Conservation (phyloP, 2,888 invertebrate species). For the Phlogophora meticulosa region DNA sequence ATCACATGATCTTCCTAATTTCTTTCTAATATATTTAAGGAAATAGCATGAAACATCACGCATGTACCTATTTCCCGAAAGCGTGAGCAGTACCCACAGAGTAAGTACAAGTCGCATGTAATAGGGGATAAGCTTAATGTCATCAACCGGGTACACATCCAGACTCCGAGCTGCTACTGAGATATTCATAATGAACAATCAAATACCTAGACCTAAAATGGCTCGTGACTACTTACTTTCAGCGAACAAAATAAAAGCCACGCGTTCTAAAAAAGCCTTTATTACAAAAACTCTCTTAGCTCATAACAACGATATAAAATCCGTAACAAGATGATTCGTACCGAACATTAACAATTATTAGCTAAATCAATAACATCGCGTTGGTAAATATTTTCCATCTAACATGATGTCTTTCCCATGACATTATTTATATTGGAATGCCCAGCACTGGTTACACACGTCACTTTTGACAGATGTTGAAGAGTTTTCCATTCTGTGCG, state of each 20-base stretch:
- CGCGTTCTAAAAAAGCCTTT: constrained; percentile 78
- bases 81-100: no score
- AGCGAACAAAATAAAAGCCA: constrained; percentile 54
- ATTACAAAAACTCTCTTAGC: constrained; percentile 85
- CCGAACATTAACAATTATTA: constrained; percentile 73
- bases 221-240: background rate
- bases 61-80: no score
- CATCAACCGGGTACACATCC: no score
- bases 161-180: no score
- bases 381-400: constrained; percentile 69
- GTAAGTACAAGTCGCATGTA: no score
- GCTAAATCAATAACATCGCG: constrained; percentile 69
- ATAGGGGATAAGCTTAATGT: no score
- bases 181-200: no score
- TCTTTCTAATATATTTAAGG: no score
- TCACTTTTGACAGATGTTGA: constrained; percentile 51
- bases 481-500: constrained; percentile 46
- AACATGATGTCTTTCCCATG: constrained; percentile 82
- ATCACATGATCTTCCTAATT: no score
- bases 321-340: constrained; percentile 76
- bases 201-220: background rate
- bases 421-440: constrained; percentile 85
- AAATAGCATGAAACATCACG: no score
- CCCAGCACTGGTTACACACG: constrained; percentile 79
- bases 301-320: constrained; percentile 81